Evolutionary conservation across 30 jellyfish, hydroid and myxozoan species (phyloP), one percentile per base, ranked within the genome.

Genomic region (Aurelia aurita complex sp. Pacific): DNA sequence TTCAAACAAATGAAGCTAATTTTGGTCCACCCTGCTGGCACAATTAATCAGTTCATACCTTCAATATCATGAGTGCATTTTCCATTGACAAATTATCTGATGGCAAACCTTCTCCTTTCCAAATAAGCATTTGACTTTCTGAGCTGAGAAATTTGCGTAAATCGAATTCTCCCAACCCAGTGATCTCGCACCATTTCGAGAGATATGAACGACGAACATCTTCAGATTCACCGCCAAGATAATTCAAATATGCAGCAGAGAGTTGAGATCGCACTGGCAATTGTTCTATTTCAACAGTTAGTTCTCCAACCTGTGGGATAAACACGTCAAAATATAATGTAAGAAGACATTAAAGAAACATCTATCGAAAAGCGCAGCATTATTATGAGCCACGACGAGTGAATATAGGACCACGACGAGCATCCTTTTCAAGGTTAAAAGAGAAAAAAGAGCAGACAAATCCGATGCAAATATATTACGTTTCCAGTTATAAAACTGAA

Each of bases 21-120:
- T 23, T 23, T 0, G 29, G 29, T 23, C 29, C 29, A 23, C 29
- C 29, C 29, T 23, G 29, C 0, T 23, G 54, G 11, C 11, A 43
- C 14, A 46, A 14, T 46, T 2, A 2, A 46, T 2, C 15, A 46
- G 14, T 67, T 18, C 89, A 12, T 55, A 91, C 98, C 88, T 91
- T 91, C 13, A 86, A 53, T 14, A 91, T 86, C 86, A 91, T 76
- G 62, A 91, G 69, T 2, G 98, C 98, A 81, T 91, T 91, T 69
- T 91, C 98, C 94, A 91, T 91, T 10, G 98, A 91, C 66, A 91
- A 88, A 14, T 77, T 78, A 87, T 91, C 98, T n/a, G 98, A 91
- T 3, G 98, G 98, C 74, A 91, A 73, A 6, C 98, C 98, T 86
- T 91, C 97, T 10, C 97, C 76, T 67, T 91, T 91, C 98, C 98